These are phyloP conservation scores for Cyclophora albipunctata DNA, from an alignment of 2,888 invertebrate genomes.

Conservation along the genomic window DNA sequence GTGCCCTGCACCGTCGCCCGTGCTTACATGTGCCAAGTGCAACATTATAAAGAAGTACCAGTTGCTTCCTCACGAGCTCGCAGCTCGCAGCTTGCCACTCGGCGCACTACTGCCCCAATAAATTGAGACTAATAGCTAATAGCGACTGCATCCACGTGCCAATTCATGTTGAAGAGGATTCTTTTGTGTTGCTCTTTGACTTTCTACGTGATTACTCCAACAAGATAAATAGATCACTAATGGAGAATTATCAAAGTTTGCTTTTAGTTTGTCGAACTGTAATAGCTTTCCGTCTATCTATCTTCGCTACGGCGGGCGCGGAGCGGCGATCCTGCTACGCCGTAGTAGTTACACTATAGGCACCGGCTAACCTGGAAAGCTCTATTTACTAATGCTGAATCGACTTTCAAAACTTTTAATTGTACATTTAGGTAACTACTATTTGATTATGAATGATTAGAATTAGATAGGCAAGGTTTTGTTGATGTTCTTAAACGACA, in stretches of 20 bases:
- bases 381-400: too few species aligned
- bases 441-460: too few species aligned
- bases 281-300: too few species aligned
- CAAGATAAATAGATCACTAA: constrained; percentile 1
- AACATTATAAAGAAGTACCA: constrained; percentile 54
- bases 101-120: constrained; percentile 46
- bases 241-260: not conserved
- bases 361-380: too few species aligned
- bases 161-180: constrained; percentile 12
- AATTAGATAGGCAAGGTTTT: too few species aligned
- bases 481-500: too few species aligned
- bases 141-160: constrained; percentile 24
- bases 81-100: constrained; percentile 6
- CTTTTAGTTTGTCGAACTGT: not conserved
- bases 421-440: too few species aligned
- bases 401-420: too few species aligned
- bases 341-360: not conserved
- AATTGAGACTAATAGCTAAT: constrained; percentile 35
- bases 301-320: not conserved
- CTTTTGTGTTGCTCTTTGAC: constrained; percentile 11
- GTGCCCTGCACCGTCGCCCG: constrained; percentile 38
- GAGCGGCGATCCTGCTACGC: not conserved
- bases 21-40: constrained; percentile 50
- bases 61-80: constrained; percentile 47
- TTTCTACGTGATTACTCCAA: constrained; percentile 5